Conservation (phyloP, 2,888 invertebrate species). For the Zootermopsis nevadensis region DNA sequence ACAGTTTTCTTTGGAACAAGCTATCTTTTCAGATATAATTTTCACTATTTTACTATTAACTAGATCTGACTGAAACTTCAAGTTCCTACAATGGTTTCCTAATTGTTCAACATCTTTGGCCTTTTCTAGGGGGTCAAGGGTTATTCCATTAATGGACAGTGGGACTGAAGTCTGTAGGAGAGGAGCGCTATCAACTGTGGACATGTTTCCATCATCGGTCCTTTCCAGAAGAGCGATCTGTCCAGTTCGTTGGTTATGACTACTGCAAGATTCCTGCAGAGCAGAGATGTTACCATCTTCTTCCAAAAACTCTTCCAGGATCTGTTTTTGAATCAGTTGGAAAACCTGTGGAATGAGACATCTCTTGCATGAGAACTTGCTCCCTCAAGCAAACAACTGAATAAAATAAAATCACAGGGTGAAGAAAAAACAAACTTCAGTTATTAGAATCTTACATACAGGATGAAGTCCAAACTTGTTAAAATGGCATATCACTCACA, state of each 20-base stretch:
- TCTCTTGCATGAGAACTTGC: too few species aligned
- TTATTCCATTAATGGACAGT: slow-evolving; percentile 14
- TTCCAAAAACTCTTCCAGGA: slow-evolving; percentile 24
- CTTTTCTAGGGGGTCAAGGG: neutral
- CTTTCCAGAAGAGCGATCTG: slow-evolving; percentile 1
- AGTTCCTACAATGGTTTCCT: slow-evolving; percentile 56
- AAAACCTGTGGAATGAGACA: slow-evolving; percentile 21
- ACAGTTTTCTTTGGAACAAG: slow-evolving; percentile 59
- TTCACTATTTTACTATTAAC: slow-evolving; percentile 58
- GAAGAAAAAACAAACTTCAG: too few species aligned
- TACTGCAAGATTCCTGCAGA: slow-evolving; percentile 5
- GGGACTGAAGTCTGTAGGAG: neutral
- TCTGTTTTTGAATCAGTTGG: slow-evolving; percentile 26
- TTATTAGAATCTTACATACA: too few species aligned
- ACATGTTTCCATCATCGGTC: neutral
- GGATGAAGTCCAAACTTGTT: too few species aligned
- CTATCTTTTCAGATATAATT: slow-evolving; percentile 58
- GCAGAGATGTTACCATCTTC: slow-evolving; percentile 31
- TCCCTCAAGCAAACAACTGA: too few species aligned
- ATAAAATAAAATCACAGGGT: too few species aligned
- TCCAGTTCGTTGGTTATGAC: slow-evolving; percentile 36
- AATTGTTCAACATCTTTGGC: slow-evolving; percentile 52
- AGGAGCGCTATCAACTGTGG: slow-evolving; percentile 9
- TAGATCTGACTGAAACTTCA: slow-evolving; percentile 56
- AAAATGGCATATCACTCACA: too few species aligned